phyloP scores from a whole-genome alignment of 2,888 invertebrate species.

The Candidula unifasciata region DNA sequence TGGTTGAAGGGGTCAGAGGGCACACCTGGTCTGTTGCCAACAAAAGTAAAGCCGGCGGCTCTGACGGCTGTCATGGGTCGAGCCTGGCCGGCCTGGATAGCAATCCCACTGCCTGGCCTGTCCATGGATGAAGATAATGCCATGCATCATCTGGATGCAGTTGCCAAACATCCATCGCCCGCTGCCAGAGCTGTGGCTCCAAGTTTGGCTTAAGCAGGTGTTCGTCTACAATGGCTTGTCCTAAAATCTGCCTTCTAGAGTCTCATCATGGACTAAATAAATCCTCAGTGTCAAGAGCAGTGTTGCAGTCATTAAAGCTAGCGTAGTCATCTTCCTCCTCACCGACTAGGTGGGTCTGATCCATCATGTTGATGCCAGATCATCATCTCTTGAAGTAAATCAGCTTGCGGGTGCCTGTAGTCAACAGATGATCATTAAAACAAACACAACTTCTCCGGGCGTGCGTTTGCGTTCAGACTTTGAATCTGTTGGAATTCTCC shows the following conservation, averaged over 20 bases:
- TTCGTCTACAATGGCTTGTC: conserved; percentile 85
- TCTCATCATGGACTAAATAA: conserved; percentile 85
- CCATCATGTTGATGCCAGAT: conserved; percentile 75
- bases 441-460: no score
- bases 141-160: conserved; percentile 64
- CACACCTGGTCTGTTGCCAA: conserved; percentile 79
- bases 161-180: conserved; percentile 57
- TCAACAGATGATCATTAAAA: no score
- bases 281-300: conserved; percentile 78
- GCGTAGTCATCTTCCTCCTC: conserved; percentile 78
- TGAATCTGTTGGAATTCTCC: no score
- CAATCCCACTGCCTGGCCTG: conserved; percentile 70
- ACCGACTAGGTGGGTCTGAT: conserved; percentile 75
- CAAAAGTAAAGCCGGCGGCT: conserved; percentile 95
- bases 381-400: no score
- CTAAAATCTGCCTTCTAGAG: conserved; percentile 87
- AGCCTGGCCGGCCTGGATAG: conserved; percentile 75
- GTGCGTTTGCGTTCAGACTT: no score
- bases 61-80: conserved; percentile 97
- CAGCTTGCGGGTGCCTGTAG: no score
- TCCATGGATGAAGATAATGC: conserved; percentile 75
- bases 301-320: conserved; percentile 77
- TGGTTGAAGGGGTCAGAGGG: conserved; percentile 88
- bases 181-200: background rate
- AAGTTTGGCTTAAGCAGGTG: conserved; percentile 76